These are phyloP conservation scores for Drosophila peninsularis DNA, from an alignment of 2,888 invertebrate species.

Conservation along the genomic window DNA sequence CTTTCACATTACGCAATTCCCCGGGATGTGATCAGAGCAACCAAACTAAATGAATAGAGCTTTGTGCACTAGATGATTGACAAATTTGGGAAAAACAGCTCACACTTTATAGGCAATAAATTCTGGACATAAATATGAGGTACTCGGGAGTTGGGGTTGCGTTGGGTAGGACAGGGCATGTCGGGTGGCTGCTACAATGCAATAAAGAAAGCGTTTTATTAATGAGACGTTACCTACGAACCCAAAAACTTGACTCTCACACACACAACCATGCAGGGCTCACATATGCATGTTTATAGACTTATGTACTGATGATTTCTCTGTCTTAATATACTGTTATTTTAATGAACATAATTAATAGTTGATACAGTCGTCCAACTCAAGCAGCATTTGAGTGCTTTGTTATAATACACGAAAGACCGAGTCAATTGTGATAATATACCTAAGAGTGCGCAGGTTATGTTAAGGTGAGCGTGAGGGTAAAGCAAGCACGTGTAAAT, in stretches of 20 bases:
- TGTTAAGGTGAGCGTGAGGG: background rate
- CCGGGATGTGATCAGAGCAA: constrained; percentile 21
- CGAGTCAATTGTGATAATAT: constrained; percentile 17
- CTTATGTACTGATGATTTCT: too few relatives aligned
- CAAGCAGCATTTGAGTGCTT: background rate
- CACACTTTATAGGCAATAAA: constrained; percentile 49
- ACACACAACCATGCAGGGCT: background rate
- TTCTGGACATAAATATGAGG: constrained; percentile 58
- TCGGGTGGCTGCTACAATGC: too few relatives aligned
- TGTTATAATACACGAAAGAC: constrained; percentile 9
- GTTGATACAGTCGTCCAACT: constrained; percentile 26
- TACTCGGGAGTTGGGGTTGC: too few relatives aligned
- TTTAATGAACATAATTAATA: constrained; percentile 65
- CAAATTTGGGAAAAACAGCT: constrained; percentile 43
- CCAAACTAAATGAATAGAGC: too few relatives aligned
- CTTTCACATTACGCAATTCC: background rate
- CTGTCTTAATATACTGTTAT: constrained; percentile 62
- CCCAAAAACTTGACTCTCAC: constrained; percentile 9
- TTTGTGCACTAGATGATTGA: constrained; percentile 51
- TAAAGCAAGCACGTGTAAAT: background rate
- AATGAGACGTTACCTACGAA: constrained; percentile 53
- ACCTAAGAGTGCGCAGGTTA: too few relatives aligned
- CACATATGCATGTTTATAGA: too few relatives aligned
- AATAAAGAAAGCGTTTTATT: too few relatives aligned
- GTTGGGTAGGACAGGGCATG: too few relatives aligned